A percentile compares a stretch with the other conserved stretches of the same genome.
These are phyloP conservation scores for Pheucticus melanocephalus DNA, from an alignment of 2,113 vertebrate species.

Conservation along the genomic window DNA sequence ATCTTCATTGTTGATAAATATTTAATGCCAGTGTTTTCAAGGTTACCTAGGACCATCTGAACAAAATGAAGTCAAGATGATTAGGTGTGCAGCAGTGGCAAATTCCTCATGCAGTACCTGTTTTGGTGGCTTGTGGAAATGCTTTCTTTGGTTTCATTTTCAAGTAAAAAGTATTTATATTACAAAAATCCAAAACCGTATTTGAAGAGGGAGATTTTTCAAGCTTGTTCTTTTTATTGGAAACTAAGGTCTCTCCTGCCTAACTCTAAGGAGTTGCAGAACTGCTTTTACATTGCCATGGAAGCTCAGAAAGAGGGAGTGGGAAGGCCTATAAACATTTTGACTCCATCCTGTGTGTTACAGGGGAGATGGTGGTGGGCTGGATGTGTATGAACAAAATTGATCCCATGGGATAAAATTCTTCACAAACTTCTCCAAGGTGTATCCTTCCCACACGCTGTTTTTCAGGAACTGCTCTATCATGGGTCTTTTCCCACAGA, in stretches of 20 bases:
- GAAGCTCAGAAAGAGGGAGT: neutral
- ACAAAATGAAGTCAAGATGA: neutral
- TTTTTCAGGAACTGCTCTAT: neutral
- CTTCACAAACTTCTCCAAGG: neutral
- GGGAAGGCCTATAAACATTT: fast-evolving
- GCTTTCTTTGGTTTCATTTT: neutral
- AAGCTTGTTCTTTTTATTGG: neutral
- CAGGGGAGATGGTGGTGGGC: neutral
- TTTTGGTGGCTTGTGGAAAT: neutral
- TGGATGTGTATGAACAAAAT: neutral
- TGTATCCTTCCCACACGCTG: neutral
- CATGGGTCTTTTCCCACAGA: neutral
- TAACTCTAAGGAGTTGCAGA: fast-evolving
- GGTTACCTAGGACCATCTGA: neutral
- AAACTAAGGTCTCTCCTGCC: neutral
- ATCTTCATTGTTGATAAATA: neutral
- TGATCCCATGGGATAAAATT: neutral
- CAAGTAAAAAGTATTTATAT: neutral
- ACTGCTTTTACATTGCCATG: neutral
- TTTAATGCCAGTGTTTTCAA: neutral
- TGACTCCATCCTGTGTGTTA: neutral
- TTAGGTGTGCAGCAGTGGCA: neutral
- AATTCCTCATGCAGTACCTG: neutral
- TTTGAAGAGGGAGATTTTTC: fast-evolving
- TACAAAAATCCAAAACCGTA: neutral